These are phyloP conservation scores for Oryzias curvinotus DNA, from an alignment of 2,113 vertebrate genomes.

Conservation along the genomic window DNA sequence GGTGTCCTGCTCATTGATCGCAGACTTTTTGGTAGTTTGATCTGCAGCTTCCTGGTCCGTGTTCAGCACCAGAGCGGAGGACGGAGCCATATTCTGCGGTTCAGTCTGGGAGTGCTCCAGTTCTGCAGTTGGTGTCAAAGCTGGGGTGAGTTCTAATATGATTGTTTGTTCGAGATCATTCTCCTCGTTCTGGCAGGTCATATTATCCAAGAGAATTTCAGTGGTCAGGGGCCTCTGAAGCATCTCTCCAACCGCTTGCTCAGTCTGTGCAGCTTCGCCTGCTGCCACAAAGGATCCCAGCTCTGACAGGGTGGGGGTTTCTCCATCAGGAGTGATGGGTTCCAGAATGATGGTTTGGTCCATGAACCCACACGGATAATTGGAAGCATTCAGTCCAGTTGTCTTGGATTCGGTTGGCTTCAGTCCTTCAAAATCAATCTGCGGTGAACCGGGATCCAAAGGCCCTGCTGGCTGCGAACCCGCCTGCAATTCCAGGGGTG, in stretches of 20 bases:
- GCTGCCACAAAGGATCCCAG: constrained; percentile 33
- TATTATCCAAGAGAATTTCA: constrained; percentile 20
- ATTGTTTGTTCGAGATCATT: constrained; percentile 55
- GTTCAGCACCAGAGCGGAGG: constrained; percentile 35
- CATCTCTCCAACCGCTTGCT: constrained; percentile 30
- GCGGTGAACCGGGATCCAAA: constrained; percentile 42
- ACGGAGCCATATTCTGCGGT: constrained; percentile 26
- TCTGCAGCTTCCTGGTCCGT: constrained; percentile 34
- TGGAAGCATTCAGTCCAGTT: constrained; percentile 28
- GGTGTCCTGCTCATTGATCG: constrained; percentile 18
- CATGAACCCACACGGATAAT: constrained; percentile 41
- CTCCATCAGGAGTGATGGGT: constrained; percentile 65
- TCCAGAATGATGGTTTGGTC: constrained; percentile 68
- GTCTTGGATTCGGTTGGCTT: constrained; percentile 32
- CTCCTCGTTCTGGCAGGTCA: constrained; percentile 40
- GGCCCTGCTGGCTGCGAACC: constrained; percentile 40
- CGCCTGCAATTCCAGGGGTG: constrained; percentile 59
- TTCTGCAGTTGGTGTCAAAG: constrained; percentile 54
- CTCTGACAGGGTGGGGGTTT: constrained; percentile 50
- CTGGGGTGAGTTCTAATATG: constrained; percentile 67
- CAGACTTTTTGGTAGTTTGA: constrained; percentile 9
- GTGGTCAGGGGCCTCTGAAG: constrained; percentile 29
- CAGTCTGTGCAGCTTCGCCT: constrained; percentile 30
- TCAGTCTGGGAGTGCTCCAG: constrained; percentile 51
- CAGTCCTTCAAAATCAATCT: constrained; percentile 49